A percentile compares a stretch with the other conserved stretches of the same genome.
Evolutionary conservation across 2,797 vertebrate genomes (phyloP).

Genomic region (Hyperoplus lanceolatus): DNA sequence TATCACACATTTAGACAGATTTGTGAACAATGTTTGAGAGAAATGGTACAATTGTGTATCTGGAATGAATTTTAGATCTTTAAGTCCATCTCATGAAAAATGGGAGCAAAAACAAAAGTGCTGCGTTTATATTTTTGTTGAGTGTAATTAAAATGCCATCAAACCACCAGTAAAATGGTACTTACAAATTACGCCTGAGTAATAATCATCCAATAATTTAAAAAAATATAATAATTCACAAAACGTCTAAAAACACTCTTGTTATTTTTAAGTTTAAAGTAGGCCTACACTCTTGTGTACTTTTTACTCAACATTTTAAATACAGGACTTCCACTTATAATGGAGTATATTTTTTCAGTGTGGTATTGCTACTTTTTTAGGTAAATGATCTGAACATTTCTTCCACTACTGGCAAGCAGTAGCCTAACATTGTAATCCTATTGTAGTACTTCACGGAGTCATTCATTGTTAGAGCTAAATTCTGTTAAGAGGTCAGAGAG

Average conservation of each 20-base stretch:
- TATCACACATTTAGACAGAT: too few relatives aligned
- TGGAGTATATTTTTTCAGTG: neutral
- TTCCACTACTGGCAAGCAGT: neutral
- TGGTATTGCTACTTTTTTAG: neutral
- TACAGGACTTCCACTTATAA: neutral
- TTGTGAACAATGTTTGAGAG: too few relatives aligned
- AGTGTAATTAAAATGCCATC: neutral
- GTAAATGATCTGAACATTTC: slow-evolving; percentile 15
- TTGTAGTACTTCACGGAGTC: slow-evolving; percentile 4
- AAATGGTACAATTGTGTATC: too few relatives aligned
- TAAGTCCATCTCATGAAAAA: too few relatives aligned
- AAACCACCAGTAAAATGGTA: neutral
- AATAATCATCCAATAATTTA: neutral
- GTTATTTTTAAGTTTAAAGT: too few relatives aligned
- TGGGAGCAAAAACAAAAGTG: too few relatives aligned
- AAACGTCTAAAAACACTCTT: neutral
- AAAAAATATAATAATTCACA: neutral
- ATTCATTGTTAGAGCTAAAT: slow-evolving; percentile 26
- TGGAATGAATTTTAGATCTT: too few relatives aligned
- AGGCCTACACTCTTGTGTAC: neutral
- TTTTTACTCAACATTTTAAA: neutral
- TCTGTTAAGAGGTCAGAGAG: slow-evolving; percentile 53
- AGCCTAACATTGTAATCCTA: neutral
- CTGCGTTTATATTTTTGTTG: too few relatives aligned
- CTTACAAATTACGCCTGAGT: neutral